Evolutionary conservation across 2,113 vertebrate genomes (phyloP), one percentile per base, ranked within the genome.

Genomic region (Zosterops hypoxanthus): DNA sequence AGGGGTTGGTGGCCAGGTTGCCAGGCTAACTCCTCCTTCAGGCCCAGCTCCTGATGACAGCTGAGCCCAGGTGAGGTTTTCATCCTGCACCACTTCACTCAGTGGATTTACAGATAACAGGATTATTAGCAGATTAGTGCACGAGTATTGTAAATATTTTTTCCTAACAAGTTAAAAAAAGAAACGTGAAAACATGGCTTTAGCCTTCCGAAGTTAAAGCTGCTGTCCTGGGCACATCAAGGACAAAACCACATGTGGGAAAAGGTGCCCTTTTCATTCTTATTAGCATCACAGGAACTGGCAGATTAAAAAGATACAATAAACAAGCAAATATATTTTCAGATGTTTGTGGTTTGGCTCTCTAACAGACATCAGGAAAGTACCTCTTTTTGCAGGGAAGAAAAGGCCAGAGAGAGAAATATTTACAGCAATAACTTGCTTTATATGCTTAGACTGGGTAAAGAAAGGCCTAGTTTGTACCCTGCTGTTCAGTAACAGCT

Each of bases 401-500:
- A 72, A 76, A 86, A 87, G 34, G 41, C 17, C 44, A 44, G 36
- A 26, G n/a, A 41, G 42, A 64, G 36, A 82, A 66, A 23, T 41
- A 79, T 55, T 94, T 88, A 75, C 42, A 63, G 68, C 39, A 77
- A 11, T 49, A 91, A 46, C n/a, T 50, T 68, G 49, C 33, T 91
- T 59, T 31, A 34, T 36, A 34, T n/a, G 76, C 68, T 76, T 83
- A 9, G 5, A 20, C 19, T 11, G 24, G 56, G 63, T 44, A 66
- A 65, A 94, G 84, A 79, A 77, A 85, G 44, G 41, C 46, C 19
- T 10, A 2, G 33, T 59, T 77, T 52, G 31, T 52, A 73, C 50
- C 87, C 75, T 36, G 68, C 63, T 83, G 75, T 23, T 86, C 13
- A 71, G 71, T 17, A 92, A 55, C 87, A 82, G 72, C 71, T 66